Base-by-base conservation (phyloP, 2,113 vertebrate species). In the Calidris pugnax region DNA sequence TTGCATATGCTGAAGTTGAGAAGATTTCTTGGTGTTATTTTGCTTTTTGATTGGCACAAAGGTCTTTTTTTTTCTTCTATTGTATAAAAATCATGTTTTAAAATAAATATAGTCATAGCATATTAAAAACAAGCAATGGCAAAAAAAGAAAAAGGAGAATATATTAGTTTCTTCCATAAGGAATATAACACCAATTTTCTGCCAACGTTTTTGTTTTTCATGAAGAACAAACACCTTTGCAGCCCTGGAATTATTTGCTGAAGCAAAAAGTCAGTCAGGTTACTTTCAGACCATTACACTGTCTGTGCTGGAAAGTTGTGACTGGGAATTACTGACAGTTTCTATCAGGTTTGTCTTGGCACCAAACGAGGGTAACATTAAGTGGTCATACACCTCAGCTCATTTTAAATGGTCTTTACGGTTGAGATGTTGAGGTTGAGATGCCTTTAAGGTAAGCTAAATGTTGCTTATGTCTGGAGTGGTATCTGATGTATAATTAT, bases 381-480 rank as follows among this genome's bases (percentile, higher is more conserved):
- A 68, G 53, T 80, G 82, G 30, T 79, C 78, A 59, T 69, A 22
- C 47, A 48, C 47, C 41, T 53, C 39, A 85, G 56, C 80, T 93
- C 22, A 64, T 93, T 96, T 93, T 77, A 89, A 88, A 79, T 79
- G 14, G 59, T 90, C 91, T 83, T 83, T 85, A 50, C 48, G 41
- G 41, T 51, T 93, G 69, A 92, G 76, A 77, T 66, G 39, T 89
- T 93, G 59, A 90, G 48, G 41, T 51, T 93, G 69, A 93, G 76
- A 77, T 62, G 39, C 8, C 41, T 89, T 86, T 83, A 84, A 94
- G 80, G 63, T 50, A 74, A 92, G 22, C 9, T 84, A 81, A 89
- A 68, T 4, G 26, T 16, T 64, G 51, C 64, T 43, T 75, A 35
- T 85, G 37, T 92, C 83, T 93, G 56, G 67, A 91, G 83, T 68